Evolutionary conservation across 2,888 invertebrate genomes (phyloP).

Genomic region (Volucella bombylans): DNA sequence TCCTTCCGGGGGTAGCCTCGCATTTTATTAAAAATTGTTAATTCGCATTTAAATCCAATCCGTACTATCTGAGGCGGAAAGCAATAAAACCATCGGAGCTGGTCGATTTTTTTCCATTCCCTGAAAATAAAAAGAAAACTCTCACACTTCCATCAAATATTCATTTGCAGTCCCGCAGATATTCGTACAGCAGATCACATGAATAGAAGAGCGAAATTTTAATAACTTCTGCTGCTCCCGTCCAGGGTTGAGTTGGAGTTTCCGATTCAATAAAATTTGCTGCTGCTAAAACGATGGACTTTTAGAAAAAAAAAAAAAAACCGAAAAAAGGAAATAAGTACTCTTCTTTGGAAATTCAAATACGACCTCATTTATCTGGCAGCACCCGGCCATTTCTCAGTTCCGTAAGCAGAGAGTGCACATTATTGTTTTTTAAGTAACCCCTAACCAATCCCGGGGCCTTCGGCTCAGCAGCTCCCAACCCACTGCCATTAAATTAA

Average conservation of each 20-base stretch:
- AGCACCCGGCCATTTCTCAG: slow-evolving; percentile 5
- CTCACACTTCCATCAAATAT: slow-evolving; percentile 61
- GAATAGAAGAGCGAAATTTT: slow-evolving; percentile 68
- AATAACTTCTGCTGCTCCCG: slow-evolving; percentile 57
- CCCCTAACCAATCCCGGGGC: slow-evolving; percentile 27
- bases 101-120: slow-evolving; percentile 38
- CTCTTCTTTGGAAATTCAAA: slow-evolving; percentile 52
- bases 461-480: not conserved
- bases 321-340: too few relatives aligned
- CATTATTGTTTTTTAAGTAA: slow-evolving; percentile 73
- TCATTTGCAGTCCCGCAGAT: slow-evolving; percentile 46
- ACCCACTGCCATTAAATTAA: slow-evolving; percentile 66
- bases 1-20: slow-evolving; percentile 1
- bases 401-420: slow-evolving; percentile 44
- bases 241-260: slow-evolving; percentile 17
- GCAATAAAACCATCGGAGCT: slow-evolving; percentile 67
- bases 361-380: slow-evolving; percentile 68
- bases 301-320: slow-evolving; percentile 24
- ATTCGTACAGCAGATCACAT: slow-evolving; percentile 42
- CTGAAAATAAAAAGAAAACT: slow-evolving; percentile 30
- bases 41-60: slow-evolving; percentile 70
- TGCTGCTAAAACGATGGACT: slow-evolving; percentile 44
- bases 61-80: slow-evolving; percentile 64
- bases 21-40: slow-evolving; percentile 68
- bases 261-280: slow-evolving; percentile 48